These are phyloP conservation scores for Chrysodeixis includens DNA, from an alignment of 2,888 invertebrate species.

Conservation along the genomic window DNA sequence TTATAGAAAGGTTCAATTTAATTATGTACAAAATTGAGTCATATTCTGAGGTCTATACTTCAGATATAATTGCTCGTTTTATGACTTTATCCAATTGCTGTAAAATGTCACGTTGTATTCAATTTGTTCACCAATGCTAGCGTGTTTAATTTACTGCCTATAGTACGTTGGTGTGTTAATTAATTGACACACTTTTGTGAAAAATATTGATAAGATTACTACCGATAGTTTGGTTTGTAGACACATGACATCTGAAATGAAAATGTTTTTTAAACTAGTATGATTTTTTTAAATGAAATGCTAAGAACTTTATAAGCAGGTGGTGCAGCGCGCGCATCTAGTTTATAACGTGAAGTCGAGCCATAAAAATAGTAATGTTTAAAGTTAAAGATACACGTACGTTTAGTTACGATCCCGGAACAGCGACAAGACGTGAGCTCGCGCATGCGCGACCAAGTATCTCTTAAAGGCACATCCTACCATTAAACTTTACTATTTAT, in stretches of 20 bases:
- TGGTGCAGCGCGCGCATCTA: background rate
- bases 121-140: background rate
- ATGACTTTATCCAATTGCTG: constrained; percentile 39
- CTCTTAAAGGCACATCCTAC: constrained; percentile 52
- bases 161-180: background rate
- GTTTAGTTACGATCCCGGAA: constrained; percentile 55
- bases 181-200: background rate
- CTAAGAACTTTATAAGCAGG: background rate
- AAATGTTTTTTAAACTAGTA: background rate
- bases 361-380: constrained; percentile 44
- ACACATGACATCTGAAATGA: background rate
- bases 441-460: constrained; percentile 56
- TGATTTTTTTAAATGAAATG: background rate
- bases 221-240: background rate
- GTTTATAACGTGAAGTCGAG: constrained; percentile 5
- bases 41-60: constrained; percentile 21
- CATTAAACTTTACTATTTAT: constrained; percentile 57
- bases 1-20: constrained; percentile 39
- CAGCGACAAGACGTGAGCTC: constrained; percentile 49
- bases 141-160: background rate
- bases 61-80: constrained; percentile 42
- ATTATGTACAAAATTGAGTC: constrained; percentile 43
- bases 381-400: constrained; percentile 45
- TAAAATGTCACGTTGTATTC: constrained; percentile 42
- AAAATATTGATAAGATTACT: background rate